These are phyloP conservation scores for Magallana angulata DNA, from an alignment of 1,140 invertebrate species.

Conservation along the genomic window DNA sequence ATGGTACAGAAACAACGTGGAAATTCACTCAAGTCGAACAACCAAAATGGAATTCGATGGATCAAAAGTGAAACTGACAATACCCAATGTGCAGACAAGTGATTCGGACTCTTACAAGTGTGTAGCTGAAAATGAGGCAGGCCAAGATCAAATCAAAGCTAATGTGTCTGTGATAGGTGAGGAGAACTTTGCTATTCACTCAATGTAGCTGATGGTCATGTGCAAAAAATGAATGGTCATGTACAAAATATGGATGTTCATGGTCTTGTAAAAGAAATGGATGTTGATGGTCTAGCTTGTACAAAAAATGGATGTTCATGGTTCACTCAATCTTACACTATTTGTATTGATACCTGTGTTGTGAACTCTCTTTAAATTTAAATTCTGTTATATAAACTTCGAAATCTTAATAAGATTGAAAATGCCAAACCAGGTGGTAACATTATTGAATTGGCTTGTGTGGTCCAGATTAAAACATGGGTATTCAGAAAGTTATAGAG, in stretches of 20 bases:
- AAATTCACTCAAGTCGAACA: constrained; percentile 59
- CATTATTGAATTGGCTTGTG: too few relatives aligned
- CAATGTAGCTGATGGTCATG: too few relatives aligned
- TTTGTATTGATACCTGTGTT: neutral
- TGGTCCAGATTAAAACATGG: too few relatives aligned
- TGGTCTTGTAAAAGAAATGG: too few relatives aligned
- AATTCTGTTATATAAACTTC: neutral
- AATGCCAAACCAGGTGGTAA: too few relatives aligned
- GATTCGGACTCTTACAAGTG: constrained; percentile 81
- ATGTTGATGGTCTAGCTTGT: too few relatives aligned
- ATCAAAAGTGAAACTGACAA: constrained; percentile 61
- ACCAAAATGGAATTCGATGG: constrained; percentile 65
- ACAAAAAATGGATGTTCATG: too few relatives aligned
- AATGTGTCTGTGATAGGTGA: constrained; percentile 47
- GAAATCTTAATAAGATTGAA: too few relatives aligned
- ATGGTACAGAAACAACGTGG: constrained; percentile 65
- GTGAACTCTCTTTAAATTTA: neutral
- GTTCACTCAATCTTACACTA: neutral
- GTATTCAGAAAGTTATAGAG: too few relatives aligned
- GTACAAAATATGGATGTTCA: too few relatives aligned
- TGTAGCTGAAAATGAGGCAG: constrained; percentile 81
- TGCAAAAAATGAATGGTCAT: too few relatives aligned
- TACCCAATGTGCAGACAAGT: constrained; percentile 79
- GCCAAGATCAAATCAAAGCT: constrained; percentile 85
- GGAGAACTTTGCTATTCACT: neutral